phyloP scores from a whole-genome alignment of 2,797 vertebrate genomes.

The Argentina silus region DNA sequence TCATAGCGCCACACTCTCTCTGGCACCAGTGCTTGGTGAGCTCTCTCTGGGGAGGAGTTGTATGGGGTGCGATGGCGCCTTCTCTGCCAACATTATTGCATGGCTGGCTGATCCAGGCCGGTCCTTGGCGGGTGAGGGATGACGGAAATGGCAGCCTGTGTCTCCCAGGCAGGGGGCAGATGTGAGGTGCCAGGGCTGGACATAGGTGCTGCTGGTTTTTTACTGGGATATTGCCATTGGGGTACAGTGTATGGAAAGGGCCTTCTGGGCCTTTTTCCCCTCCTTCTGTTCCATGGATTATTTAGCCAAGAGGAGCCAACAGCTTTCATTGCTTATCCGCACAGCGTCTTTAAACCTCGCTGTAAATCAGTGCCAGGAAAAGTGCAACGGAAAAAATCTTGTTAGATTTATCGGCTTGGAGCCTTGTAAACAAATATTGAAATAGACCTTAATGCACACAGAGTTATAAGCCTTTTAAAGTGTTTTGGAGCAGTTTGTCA shows the following conservation, averaged over 20 bases:
- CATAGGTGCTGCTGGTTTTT: constrained; percentile 31
- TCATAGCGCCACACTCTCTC: background rate
- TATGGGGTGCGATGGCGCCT: constrained; percentile 2
- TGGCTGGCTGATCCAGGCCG: constrained; percentile 7
- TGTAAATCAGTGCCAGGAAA: constrained; percentile 41
- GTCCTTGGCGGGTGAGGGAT: background rate
- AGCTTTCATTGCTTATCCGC: constrained; percentile 26
- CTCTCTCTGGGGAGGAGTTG: constrained; percentile 1
- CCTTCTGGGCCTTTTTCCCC: constrained; percentile 1
- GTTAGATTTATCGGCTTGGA: constrained; percentile 38
- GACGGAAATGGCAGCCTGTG: background rate
- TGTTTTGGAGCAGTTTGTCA: constrained; percentile 30
- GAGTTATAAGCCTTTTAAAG: constrained; percentile 28
- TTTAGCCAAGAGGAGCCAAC: constrained; percentile 19
- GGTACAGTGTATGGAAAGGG: background rate
- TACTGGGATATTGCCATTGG: background rate
- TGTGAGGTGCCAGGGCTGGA: background rate
- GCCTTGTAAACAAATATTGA: constrained; percentile 52
- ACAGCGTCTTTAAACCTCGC: constrained; percentile 27
- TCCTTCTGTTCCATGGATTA: constrained; percentile 10
- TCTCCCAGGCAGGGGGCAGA: constrained; percentile 16
- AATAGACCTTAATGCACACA: constrained; percentile 39
- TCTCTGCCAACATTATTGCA: constrained; percentile 17
- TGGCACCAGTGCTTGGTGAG: background rate
- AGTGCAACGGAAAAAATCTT: constrained; percentile 18